phyloP scores from a whole-genome alignment of 1,140 invertebrate genomes.

The Scaptodrosophila lebanonensis region DNA sequence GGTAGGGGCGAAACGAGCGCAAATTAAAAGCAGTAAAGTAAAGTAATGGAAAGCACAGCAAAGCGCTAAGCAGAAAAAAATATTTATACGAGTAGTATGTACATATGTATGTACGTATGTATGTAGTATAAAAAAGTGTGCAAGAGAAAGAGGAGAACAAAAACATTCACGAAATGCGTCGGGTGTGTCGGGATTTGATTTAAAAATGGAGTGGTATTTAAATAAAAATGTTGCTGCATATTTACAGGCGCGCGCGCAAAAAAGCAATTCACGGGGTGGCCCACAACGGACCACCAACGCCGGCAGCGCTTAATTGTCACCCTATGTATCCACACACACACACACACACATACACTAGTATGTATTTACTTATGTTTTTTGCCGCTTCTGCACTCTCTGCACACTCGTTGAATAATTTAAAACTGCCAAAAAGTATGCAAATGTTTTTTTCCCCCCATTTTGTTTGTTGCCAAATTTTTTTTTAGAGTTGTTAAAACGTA shows the following conservation, averaged over 20 bases:
- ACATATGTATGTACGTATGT: too few species aligned
- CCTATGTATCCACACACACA: neutral
- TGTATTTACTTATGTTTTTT: neutral
- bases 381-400: conserved; percentile 43
- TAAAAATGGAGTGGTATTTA: conserved; percentile 75
- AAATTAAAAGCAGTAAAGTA: conserved; percentile 57
- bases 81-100: too few species aligned
- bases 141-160: neutral
- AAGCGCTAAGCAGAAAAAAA: conserved; percentile 12
- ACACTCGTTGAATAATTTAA: conserved; percentile 68
- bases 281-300: too few species aligned
- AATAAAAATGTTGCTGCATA: conserved; percentile 74
- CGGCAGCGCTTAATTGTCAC: conserved; percentile 66
- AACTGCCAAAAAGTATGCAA: conserved; percentile 68
- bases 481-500: too few species aligned
- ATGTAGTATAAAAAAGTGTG: conserved; percentile 8
- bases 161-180: conserved; percentile 14
- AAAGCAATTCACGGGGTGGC: conserved; percentile 1
- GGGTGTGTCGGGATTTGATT: conserved; percentile 65
- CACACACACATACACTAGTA: too few species aligned
- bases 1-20: neutral
- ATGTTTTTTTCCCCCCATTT: conserved; percentile 27
- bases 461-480: neutral
- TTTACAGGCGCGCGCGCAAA: conserved; percentile 40
- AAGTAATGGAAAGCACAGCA: conserved; percentile 2